phyloP scores from a whole-genome alignment of 2,888 invertebrate species.

The Mimumesa dahlbomi region DNA sequence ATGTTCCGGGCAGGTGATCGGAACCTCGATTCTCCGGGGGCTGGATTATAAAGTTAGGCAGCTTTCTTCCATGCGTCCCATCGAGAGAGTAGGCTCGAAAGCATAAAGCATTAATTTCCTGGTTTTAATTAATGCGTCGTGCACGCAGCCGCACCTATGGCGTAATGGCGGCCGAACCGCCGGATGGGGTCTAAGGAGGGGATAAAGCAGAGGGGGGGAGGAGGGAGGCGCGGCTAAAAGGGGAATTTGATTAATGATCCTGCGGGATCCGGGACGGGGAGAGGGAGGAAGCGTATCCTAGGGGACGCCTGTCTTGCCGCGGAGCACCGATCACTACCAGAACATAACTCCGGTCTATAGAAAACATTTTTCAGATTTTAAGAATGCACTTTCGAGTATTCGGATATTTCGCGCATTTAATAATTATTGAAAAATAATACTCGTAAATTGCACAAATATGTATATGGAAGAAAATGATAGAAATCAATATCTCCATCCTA shows the following conservation, averaged over 20 bases:
- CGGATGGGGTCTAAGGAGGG: slow-evolving; percentile 30
- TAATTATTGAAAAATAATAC: no score
- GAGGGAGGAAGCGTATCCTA: slow-evolving; percentile 68
- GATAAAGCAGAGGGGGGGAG: slow-evolving; percentile 44
- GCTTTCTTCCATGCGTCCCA: slow-evolving; percentile 41
- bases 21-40: background rate
- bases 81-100: slow-evolving; percentile 58
- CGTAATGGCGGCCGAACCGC: slow-evolving; percentile 75
- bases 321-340: slow-evolving; percentile 63
- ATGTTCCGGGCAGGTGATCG: no score
- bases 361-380: slow-evolving; percentile 47
- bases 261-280: slow-evolving; percentile 68
- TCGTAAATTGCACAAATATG: no score
- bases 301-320: slow-evolving; percentile 72
- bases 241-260: slow-evolving; percentile 79
- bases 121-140: slow-evolving; percentile 79
- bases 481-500: no score
- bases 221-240: slow-evolving; percentile 64
- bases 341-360: slow-evolving; percentile 42
- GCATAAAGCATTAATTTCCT: slow-evolving; percentile 78
- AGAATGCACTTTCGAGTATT: slow-evolving; percentile 8
- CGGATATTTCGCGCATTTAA: no score
- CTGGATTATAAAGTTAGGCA: slow-evolving; percentile 35
- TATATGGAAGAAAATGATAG: no score
- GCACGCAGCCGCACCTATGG: slow-evolving; percentile 74